A percentile compares a stretch with the other conserved stretches of the same genome.
Evolutionary conservation across 2,797 vertebrate genomes (phyloP).

Genomic region (Glossophaga mutica): DNA sequence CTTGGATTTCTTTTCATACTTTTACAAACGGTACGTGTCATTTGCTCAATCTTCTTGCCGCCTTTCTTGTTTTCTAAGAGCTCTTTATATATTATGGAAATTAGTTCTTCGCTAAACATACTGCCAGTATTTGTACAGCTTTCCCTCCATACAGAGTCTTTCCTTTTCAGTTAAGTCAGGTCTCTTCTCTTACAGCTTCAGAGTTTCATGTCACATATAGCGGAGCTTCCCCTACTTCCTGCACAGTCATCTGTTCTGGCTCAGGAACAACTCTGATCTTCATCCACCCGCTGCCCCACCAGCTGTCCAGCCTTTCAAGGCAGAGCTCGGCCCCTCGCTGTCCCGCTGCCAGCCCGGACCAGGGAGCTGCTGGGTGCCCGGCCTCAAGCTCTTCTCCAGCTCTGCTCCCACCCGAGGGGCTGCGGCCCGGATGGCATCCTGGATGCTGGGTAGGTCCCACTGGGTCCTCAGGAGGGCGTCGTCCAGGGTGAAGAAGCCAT

Average conservation of each 20-base stretch:
- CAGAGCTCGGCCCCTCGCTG: background rate
- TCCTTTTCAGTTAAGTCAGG: background rate
- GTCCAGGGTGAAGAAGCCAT: conserved; percentile 88
- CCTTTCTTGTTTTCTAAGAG: background rate
- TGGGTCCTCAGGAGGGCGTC: conserved; percentile 86
- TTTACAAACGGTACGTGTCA: background rate
- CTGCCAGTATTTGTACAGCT: background rate
- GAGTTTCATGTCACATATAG: background rate
- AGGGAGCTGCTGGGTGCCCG: background rate
- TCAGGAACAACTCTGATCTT: background rate
- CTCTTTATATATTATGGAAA: background rate
- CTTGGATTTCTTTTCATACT: background rate
- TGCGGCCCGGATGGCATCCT: conserved; percentile 79
- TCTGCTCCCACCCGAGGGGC: conserved; percentile 70
- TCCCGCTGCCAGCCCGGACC: background rate
- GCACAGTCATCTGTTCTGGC: background rate
- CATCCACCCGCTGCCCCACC: background rate
- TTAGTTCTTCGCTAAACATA: background rate
- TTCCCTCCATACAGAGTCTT: background rate
- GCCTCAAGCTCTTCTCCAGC: conserved; percentile 64
- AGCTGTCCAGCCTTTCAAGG: background rate
- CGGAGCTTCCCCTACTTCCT: background rate
- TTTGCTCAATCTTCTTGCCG: background rate
- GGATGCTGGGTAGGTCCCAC: conserved; percentile 87
- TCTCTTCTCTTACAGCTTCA: background rate